Evolutionary conservation across 2,888 invertebrate genomes (phyloP).

Genomic region (Pachliopta kotzebuea): DNA sequence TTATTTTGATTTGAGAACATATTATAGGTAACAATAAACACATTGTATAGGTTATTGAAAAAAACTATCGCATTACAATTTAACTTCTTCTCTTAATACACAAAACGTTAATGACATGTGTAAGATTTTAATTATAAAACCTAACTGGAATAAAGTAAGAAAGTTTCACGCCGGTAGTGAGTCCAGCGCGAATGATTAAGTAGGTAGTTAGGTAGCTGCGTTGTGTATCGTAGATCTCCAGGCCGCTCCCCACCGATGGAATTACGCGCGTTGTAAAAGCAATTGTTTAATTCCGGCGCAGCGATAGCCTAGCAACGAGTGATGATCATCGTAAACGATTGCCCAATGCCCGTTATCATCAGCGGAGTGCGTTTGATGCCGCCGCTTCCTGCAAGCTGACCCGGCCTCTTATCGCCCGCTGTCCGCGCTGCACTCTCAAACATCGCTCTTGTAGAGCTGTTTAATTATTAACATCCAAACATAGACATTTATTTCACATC

Average conservation of each 20-base stretch:
- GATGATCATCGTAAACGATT: conserved; percentile 48
- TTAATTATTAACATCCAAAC: conserved; percentile 8
- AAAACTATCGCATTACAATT: no score
- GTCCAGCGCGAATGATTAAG: not conserved
- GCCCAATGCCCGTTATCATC: conserved; percentile 60
- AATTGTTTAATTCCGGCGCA: conserved; percentile 39
- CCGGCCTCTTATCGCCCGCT: conserved; percentile 41
- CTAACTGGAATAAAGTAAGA: not conserved
- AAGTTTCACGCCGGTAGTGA: not conserved
- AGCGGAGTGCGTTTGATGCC: conserved; percentile 54
- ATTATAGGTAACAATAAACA: no score
- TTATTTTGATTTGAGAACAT: no score
- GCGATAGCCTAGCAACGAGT: conserved; percentile 52
- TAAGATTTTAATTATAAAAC: not conserved
- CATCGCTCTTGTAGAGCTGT: not conserved
- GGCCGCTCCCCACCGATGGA: not conserved
- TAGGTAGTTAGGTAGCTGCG: not conserved
- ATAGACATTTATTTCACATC: not conserved
- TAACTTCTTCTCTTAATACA: no score
- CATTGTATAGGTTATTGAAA: no score
- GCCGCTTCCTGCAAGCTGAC: conserved; percentile 74
- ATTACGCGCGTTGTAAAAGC: conserved; percentile 26
- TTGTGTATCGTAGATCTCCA: not conserved
- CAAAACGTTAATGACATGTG: no score
- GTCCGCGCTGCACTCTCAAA: conserved; percentile 26